Base-by-base conservation (phyloP, 2,888 invertebrate species). In the Metalampra italica region DNA sequence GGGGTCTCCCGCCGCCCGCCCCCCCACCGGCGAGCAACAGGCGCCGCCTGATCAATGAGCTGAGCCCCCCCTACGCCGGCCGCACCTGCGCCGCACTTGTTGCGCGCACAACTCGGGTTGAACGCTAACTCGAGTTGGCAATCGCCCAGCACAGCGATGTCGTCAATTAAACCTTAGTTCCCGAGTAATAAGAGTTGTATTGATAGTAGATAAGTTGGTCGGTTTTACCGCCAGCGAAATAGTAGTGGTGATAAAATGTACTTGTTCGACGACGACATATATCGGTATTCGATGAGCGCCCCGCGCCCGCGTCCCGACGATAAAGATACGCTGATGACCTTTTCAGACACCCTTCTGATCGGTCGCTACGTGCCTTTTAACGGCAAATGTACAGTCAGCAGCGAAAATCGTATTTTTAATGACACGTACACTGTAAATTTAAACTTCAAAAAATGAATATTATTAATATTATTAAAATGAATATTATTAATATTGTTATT, bases 31-130 rank as follows among this genome's bases (percentile, higher is more conserved):
- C 66, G 73, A 75, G 85, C 85, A 84, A 85, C 85, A 85, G 85
- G 84, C 83, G 69, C 68, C 66, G 66, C 57, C 81, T 84, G 84
- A 87, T 87, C 86, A 87, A 87, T 87, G 86, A 83, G 69, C n/a
- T 57, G 48, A 22, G 3, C 51, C 52, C 64, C 69, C 68, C 72
- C 59, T 65, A 54, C 51, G 62, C 57, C 63, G 53, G 57, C 62
- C 66, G 51, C 64, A 70, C 70, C 80, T 83, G 84, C 85, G 82
- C 82, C 80, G 75, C 83, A 86, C 86, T 86, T 86, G 86, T 86
- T 87, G 86, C 85, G 86, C 86, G 80, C 74, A 72, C 70, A 57
- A 62, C 67, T 65, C 63, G 58, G 13, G 34, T 9, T 3, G 3
- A 3, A 14, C 45, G 22, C 7, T 7, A 30, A 30, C 5, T 7